Conservation (phyloP, 2,797 vertebrate genomes). For the Pagetopsis macropterus region DNA sequence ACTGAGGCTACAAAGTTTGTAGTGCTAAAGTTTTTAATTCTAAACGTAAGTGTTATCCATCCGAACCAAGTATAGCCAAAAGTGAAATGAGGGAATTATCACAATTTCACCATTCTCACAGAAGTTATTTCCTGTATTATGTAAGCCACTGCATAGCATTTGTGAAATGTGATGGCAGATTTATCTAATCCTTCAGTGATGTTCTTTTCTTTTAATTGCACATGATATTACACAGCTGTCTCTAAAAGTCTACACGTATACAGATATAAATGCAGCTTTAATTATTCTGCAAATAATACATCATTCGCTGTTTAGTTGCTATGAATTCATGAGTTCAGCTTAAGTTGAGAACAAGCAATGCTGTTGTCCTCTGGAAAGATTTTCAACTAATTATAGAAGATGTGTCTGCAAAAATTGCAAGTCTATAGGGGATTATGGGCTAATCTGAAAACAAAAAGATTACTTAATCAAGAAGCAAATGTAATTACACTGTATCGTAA, state of each 20-base stretch:
- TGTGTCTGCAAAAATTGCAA: constrained; percentile 47
- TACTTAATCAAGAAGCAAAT: constrained; percentile 54
- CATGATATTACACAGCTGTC: constrained; percentile 11
- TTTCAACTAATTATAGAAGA: constrained; percentile 60
- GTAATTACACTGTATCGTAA: constrained; percentile 56
- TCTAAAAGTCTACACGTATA: background rate
- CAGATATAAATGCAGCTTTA: constrained; percentile 31
- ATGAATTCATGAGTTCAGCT: constrained; percentile 44
- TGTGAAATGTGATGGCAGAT: background rate
- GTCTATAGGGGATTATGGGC: constrained; percentile 57
- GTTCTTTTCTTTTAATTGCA: background rate
- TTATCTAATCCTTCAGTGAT: background rate
- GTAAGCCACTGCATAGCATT: background rate
- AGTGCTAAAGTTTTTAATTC: background rate
- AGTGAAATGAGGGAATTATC: background rate
- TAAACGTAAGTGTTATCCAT: background rate
- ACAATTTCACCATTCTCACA: background rate
- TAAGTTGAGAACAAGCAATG: constrained; percentile 40
- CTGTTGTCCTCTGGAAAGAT: constrained; percentile 53
- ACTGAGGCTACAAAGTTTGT: constrained; percentile 9
- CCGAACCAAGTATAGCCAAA: background rate
- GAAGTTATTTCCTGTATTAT: background rate
- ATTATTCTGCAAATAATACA: constrained; percentile 45
- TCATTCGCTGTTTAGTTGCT: constrained; percentile 24
- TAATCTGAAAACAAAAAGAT: constrained; percentile 70